Base-by-base conservation (phyloP, 1,140 invertebrate species). In the Hyles vespertilio region DNA sequence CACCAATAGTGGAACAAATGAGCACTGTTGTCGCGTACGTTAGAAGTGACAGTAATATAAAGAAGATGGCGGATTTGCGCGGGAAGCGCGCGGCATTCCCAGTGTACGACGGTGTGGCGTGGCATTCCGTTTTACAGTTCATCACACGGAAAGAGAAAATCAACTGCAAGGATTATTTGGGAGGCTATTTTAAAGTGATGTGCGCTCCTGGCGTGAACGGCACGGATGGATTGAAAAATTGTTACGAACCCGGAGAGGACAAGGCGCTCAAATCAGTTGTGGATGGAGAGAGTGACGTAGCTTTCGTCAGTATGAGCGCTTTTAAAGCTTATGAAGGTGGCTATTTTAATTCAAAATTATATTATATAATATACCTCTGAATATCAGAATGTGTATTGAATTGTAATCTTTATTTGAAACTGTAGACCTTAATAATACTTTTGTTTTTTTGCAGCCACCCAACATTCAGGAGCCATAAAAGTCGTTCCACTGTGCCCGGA, bases 261-360 rank as follows among this genome's bases (percentile, higher is more conserved):
- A 91, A 94, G 3, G 94, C 96, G 3, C 91, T 98, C 54, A 89
- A 93, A 63, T 97, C 96, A 77, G 89, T 99, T 6, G 91, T 93
- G n/a, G 93, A 95, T 74, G 93, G 92, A 11, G 90, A 90, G 22
- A 96, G 92, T 32, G 95, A 98, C 77, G 95, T 98, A 0, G 96
- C 96, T 0, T 98, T 98, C 80, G 89, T 97, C 1, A 94, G 94
- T 56, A 90, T 93, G 56, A 92, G 92, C 49, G 93, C 93, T 3
- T 92, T 95, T 45, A 91, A 93, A 49, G 92, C 93, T 75, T 91
- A 91, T 63, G 79, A 90, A 67, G 89, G 91, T 91, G 87, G 87
- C 60, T 67, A 44, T 22, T 22, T 22, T 22, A 22, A 22, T 22
- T 22, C 22, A 22, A 22, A 22, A 22, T 22, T 22, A 22, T 22